Percentiles rank a stretch among this genome's conserved stretches.
Evolutionary conservation across 2,113 vertebrate species (phyloP).

Genomic region (Gambusia affinis): DNA sequence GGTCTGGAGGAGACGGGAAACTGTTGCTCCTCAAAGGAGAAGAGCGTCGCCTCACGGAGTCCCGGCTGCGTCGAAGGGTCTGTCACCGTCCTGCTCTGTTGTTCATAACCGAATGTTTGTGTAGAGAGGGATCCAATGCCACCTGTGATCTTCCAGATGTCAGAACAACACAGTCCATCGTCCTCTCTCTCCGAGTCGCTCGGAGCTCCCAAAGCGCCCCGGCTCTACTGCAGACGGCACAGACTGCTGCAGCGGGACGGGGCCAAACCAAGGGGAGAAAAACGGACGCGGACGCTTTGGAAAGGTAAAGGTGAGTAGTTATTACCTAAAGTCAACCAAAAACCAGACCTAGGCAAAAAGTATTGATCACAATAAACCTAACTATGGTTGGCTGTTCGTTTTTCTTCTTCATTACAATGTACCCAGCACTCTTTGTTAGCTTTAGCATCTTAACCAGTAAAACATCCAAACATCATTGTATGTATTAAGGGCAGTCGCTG

Average conservation of each 20-base stretch:
- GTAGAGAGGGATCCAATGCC: too few species aligned
- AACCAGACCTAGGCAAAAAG: not conserved
- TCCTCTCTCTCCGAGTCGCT: conserved; percentile 22
- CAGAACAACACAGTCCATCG: conserved; percentile 42
- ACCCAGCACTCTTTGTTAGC: not conserved
- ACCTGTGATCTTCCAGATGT: conserved; percentile 56
- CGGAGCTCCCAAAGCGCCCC: not conserved
- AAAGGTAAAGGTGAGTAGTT: conserved; percentile 27
- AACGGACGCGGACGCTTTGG: conserved; percentile 16
- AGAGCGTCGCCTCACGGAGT: conserved; percentile 47
- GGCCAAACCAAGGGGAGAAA: conserved; percentile 7
- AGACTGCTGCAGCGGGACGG: conserved; percentile 7
- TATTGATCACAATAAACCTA: not conserved
- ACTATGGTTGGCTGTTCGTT: not conserved
- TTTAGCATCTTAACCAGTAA: not conserved
- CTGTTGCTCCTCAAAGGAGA: conserved; percentile 60
- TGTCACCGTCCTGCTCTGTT: conserved; percentile 11
- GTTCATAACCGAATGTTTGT: not conserved
- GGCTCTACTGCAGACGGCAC: conserved; percentile 15
- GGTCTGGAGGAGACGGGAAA: conserved; percentile 37
- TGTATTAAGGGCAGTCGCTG: too few species aligned
- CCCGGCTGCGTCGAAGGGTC: conserved; percentile 70
- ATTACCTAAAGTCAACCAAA: too few species aligned
- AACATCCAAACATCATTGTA: not conserved
- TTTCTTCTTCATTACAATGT: too few species aligned